These are phyloP conservation scores for Ephestia elutella DNA, from an alignment of 1,140 invertebrate species.

Conservation along the genomic window DNA sequence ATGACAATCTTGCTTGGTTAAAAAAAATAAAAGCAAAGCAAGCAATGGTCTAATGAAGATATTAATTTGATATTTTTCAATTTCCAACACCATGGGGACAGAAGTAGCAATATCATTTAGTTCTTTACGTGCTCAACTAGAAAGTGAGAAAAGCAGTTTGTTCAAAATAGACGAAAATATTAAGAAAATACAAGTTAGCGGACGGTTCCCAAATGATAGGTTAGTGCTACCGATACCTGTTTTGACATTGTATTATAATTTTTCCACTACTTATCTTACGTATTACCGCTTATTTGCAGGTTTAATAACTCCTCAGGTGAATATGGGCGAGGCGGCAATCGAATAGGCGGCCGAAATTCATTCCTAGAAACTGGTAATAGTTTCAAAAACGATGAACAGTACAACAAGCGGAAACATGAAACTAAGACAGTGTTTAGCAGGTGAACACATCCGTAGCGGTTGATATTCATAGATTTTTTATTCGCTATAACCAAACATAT, in stretches of 20 bases:
- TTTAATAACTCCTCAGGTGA: conserved; percentile 58
- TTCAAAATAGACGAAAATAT: conserved; percentile 72
- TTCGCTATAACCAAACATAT: neutral
- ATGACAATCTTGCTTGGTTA: no score
- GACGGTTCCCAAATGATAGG: conserved; percentile 67
- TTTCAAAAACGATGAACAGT: conserved; percentile 57
- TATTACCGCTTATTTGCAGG: conserved; percentile 27
- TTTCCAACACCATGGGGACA: conserved; percentile 55
- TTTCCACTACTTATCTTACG: conserved; percentile 14
- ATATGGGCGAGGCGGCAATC: conserved; percentile 45
- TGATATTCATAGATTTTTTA: neutral
- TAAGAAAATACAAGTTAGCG: conserved; percentile 69
- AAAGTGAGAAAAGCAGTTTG: conserved; percentile 64
- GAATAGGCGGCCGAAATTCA: conserved; percentile 43
- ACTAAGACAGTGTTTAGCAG: conserved; percentile 73
- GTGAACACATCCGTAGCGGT: conserved; percentile 18
- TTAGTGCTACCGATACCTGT: conserved; percentile 37
- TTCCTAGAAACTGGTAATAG: conserved; percentile 47
- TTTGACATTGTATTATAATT: conserved; percentile 19
- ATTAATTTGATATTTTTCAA: conserved; percentile 19
- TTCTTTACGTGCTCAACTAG: conserved; percentile 62
- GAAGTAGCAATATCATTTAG: conserved; percentile 68
- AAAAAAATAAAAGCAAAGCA: conserved; percentile 13
- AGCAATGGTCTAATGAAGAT: conserved; percentile 8
- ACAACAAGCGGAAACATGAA: conserved; percentile 64